Percentiles rank a stretch among this genome's conserved stretches.
Conservation (phyloP, 2,113 vertebrate species). For the Sceloporus tristichus region DNA sequence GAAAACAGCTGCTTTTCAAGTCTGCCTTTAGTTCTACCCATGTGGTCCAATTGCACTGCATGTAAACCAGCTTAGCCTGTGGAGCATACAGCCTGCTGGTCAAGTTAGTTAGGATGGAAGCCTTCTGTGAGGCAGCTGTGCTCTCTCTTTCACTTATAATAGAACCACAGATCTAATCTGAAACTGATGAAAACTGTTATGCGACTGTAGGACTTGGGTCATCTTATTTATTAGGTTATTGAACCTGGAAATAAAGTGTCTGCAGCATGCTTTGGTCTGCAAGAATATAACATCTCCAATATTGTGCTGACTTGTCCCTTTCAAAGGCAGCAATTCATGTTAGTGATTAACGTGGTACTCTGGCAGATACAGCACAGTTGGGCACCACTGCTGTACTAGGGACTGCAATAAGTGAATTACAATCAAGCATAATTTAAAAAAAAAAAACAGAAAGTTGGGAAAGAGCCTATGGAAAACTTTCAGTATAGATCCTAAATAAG, state of each 20-base stretch:
- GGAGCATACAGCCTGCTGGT: not conserved
- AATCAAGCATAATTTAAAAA: constrained; percentile 28
- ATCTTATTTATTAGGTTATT: not conserved
- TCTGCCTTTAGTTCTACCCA: constrained; percentile 33
- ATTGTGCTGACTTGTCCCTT: constrained; percentile 51
- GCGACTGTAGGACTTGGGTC: not conserved
- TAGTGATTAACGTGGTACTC: constrained; percentile 52
- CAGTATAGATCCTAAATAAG: accelerated
- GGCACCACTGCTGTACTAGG: constrained; percentile 41
- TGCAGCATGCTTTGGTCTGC: not conserved
- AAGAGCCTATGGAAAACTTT: not conserved
- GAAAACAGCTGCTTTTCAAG: constrained; percentile 43
- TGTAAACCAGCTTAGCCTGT: not conserved
- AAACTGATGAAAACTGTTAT: constrained; percentile 38
- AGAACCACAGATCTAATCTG: not conserved
- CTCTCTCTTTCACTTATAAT: not conserved
- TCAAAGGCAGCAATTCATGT: constrained; percentile 43
- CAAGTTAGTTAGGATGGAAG: not conserved
- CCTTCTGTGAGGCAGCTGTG: not conserved
- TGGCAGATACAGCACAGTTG: constrained; percentile 50
- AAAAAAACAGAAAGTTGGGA: not conserved
- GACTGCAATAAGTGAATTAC: constrained; percentile 47
- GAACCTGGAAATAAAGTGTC: constrained; percentile 36
- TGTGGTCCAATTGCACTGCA: not conserved
- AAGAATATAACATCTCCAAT: constrained; percentile 11